Percentiles rank a stretch among this genome's conserved stretches.
Evolutionary conservation across 2,113 vertebrate genomes (phyloP).

Genomic region (Melanerpes aurifrons): DNA sequence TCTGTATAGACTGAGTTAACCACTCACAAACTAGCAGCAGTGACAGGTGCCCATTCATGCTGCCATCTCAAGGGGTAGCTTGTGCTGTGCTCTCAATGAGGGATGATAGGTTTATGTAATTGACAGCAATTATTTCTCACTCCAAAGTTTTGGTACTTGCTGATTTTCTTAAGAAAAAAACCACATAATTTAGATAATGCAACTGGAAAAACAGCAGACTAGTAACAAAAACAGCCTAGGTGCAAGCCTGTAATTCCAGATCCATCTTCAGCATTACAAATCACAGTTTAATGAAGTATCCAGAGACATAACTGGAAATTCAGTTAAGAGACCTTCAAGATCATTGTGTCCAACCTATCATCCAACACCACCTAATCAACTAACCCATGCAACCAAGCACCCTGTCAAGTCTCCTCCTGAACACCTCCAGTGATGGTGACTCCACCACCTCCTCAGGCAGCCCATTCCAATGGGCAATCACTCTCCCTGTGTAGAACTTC

Average conservation of each 20-base stretch:
- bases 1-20: neutral
- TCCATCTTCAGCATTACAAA: slow-evolving; percentile 16
- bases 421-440: no score
- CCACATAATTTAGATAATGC: neutral
- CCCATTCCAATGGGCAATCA: no score
- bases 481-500: no score
- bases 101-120: neutral
- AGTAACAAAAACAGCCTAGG: neutral
- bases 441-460: no score
- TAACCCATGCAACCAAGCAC: no score
- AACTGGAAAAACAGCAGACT: neutral
- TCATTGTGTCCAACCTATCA: no score
- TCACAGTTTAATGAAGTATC: neutral
- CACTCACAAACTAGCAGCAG: neutral
- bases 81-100: neutral
- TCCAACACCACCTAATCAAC: no score
- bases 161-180: slow-evolving; percentile 7
- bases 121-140: neutral
- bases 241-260: slow-evolving; percentile 34
- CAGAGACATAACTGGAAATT: slow-evolving; percentile 41
- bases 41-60: neutral
- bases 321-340: neutral
- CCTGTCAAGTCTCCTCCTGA: no score
- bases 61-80: neutral
- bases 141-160: neutral